Evolutionary conservation across 2,888 invertebrate genomes (phyloP).

Genomic region (Heliconius charithonia): DNA sequence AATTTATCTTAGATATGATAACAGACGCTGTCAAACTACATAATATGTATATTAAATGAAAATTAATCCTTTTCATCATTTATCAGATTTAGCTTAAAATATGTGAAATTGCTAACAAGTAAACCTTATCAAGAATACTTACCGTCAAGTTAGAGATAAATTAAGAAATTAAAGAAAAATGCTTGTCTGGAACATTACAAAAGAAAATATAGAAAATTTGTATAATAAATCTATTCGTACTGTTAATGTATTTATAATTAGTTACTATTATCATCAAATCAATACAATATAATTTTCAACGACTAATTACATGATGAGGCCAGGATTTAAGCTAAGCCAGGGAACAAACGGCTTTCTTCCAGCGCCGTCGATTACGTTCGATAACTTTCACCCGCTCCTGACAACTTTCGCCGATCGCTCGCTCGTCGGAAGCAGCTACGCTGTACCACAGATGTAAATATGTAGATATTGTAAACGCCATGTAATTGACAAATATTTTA

Average conservation of each 20-base stretch:
- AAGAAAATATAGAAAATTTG: neutral
- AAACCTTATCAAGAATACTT: too few relatives aligned
- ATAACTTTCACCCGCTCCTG: slow-evolving; percentile 51
- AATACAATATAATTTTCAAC: neutral
- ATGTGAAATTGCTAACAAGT: too few relatives aligned
- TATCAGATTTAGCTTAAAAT: too few relatives aligned
- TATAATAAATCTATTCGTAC: too few relatives aligned
- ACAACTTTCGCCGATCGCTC: slow-evolving; percentile 50
- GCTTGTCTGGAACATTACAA: neutral
- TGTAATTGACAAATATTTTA: neutral
- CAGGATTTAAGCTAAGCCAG: slow-evolving; percentile 33
- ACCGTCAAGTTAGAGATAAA: too few relatives aligned
- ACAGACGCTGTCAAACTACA: neutral
- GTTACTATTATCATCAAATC: neutral
- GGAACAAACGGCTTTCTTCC: slow-evolving; percentile 41
- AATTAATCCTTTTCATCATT: neutral
- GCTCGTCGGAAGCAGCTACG: slow-evolving; percentile 31
- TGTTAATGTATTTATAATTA: too few relatives aligned
- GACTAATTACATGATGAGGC: neutral
- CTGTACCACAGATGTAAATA: slow-evolving; percentile 7
- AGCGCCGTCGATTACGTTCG: slow-evolving; percentile 45
- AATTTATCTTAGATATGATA: neutral
- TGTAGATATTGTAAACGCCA: neutral
- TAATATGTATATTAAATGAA: neutral
- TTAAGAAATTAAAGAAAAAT: neutral